Conservation (phyloP, 2,113 vertebrate genomes). For the Larimichthys polyactis region DNA sequence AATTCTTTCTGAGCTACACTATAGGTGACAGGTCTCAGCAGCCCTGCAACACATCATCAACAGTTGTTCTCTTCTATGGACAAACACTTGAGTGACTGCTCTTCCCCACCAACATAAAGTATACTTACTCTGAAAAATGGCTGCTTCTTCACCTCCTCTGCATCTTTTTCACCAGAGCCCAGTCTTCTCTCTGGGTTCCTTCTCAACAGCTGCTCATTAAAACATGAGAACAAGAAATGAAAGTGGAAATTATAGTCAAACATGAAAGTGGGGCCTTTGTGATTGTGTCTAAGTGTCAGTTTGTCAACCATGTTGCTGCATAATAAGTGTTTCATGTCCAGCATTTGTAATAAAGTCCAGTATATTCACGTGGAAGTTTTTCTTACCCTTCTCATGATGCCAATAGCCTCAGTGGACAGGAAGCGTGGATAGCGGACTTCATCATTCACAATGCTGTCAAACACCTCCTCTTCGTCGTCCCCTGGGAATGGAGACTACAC, state of each 20-base stretch:
- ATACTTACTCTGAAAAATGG: slow-evolving; percentile 94
- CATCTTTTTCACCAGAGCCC: slow-evolving; percentile 96
- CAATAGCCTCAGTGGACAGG: slow-evolving; percentile 96
- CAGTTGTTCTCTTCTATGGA: neutral
- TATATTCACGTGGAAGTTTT: neutral
- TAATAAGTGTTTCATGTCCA: slow-evolving; percentile 11
- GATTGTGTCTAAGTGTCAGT: neutral
- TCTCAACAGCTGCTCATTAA: slow-evolving; percentile 87
- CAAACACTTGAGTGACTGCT: neutral
- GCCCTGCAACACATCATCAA: neutral
- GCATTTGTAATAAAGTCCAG: neutral
- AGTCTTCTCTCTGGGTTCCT: slow-evolving; percentile 95
- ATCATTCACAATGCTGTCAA: slow-evolving; percentile 99
- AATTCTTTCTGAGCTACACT: neutral
- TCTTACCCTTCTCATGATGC: slow-evolving; percentile 96
- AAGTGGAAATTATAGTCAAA: neutral
- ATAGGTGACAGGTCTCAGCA: neutral
- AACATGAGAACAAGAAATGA: neutral
- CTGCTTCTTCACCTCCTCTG: slow-evolving; percentile 98
- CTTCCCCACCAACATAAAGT: neutral
- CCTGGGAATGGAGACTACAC: slow-evolving; percentile 96
- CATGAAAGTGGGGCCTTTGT: neutral
- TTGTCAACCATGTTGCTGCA: neutral
- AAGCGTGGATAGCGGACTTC: slow-evolving; percentile 98
- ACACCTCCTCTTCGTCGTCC: slow-evolving; percentile 98